Evolutionary conservation across 1,140 invertebrate genomes (phyloP), one percentile per base, ranked within the genome.

Genomic region (Himalopsyche phryganea): DNA sequence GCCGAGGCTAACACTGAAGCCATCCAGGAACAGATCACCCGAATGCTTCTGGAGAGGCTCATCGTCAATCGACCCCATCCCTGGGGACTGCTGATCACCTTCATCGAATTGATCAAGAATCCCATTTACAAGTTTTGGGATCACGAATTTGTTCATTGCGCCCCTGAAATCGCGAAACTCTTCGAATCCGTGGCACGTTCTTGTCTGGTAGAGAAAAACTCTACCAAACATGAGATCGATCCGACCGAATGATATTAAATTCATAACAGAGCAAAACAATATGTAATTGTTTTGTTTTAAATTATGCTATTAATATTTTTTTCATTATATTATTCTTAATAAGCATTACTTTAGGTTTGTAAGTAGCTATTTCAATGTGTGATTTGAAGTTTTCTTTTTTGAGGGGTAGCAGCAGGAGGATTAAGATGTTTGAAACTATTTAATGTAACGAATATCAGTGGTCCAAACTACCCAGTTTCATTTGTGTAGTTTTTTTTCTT

Each of bases 61-160:
- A 98, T 99, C 61, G 96, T 98, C 0, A 98, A 98, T 72, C 81
- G 97, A 58, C 98, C 98, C 6, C 97, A 99, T 80, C 98, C 98
- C 1, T 99, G 98, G 98, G 98, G 98, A 20, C 77, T 99, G 7
- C 81, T 99, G 5, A 96, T 99, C 44, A 99, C 98, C 0, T 99
- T 99, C 74, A 98, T 98, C 66, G 97, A 99, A 77, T 82, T 99
- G 13, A 98, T 99, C 66, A 98, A 98, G 70, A 99, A 99, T 79
- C 93, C 92, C 9, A 88, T 86, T n/a, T 99, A 98, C 79, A 97
- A 98, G 75, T 99, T 99, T 76, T 99, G 96, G 96, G 86, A 88
- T 49, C 96, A 99, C 70, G 96, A 99, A 64, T 99, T 99, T 80
- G 96, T 99, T 0, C 92, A 96, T 71, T 99, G 96, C 79, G 96